These are phyloP conservation scores for Champsocephalus gunnari DNA, from an alignment of 2,797 vertebrate species.

Conservation along the genomic window DNA sequence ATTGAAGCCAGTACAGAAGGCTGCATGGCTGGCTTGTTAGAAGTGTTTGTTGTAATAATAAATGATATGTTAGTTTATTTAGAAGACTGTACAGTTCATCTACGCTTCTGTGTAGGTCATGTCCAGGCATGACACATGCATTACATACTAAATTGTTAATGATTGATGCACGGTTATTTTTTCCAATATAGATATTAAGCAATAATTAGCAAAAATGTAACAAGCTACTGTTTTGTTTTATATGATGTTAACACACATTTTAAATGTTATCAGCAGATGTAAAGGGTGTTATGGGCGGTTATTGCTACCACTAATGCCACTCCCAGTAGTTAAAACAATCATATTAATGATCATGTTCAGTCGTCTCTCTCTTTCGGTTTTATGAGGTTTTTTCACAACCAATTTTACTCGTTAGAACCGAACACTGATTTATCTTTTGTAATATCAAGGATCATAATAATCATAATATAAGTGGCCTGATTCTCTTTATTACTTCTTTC, in stretches of 20 bases:
- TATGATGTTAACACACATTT: not conserved
- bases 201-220: not conserved
- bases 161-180: not conserved
- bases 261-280: too few relatives aligned
- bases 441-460: not conserved
- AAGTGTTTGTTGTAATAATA: not conserved
- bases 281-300: too few relatives aligned
- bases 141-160: not conserved
- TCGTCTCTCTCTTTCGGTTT: not conserved
- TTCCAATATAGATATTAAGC: not conserved
- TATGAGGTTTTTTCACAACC: not conserved
- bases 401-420: not conserved
- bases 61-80: too few relatives aligned
- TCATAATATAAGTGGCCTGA: not conserved
- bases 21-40: conserved; percentile 1
- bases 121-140: not conserved
- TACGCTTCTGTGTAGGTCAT: not conserved
- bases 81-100: too few relatives aligned
- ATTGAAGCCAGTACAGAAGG: not conserved
- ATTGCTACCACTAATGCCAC: too few relatives aligned
- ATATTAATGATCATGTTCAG: not conserved
- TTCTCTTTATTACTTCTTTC: not conserved
- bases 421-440: conserved; percentile 13
- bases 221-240: not conserved
- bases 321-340: not conserved